Evolutionary conservation across 1,140 invertebrate genomes (phyloP).

Genomic region (Eufriesea mexicana): DNA sequence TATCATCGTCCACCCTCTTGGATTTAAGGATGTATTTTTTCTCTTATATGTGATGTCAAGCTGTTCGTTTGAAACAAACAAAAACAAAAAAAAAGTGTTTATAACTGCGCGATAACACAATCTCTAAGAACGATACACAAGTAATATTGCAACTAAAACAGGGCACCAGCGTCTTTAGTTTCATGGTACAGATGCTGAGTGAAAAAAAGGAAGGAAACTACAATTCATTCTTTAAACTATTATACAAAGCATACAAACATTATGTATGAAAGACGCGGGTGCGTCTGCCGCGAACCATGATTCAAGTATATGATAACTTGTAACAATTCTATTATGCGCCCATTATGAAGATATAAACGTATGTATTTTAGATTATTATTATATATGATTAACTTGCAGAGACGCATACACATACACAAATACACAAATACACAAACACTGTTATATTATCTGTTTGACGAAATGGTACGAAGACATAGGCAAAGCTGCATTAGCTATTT

Average conservation of each 20-base stretch:
- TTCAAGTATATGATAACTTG: conserved; percentile 69
- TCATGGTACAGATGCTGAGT: conserved; percentile 39
- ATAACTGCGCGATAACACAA: conserved; percentile 51
- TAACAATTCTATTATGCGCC: conserved; percentile 74
- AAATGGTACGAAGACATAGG: conserved; percentile 56
- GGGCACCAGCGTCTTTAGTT: conserved; percentile 59
- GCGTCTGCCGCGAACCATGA: conserved; percentile 56
- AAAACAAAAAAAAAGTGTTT: conserved; percentile 30
- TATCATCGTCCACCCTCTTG: conserved; percentile 28
- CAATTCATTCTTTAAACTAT: conserved; percentile 56
- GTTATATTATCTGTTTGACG: conserved; percentile 61
- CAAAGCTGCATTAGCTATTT: conserved; percentile 66
- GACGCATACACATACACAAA: conserved; percentile 62
- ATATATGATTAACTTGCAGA: conserved; percentile 74
- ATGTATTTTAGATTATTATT: conserved; percentile 82
- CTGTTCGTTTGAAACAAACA: conserved; percentile 43
- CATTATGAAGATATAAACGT: conserved; percentile 79
- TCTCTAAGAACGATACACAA: conserved; percentile 36
- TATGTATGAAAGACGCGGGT: conserved; percentile 47
- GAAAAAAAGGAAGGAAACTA: conserved; percentile 6
- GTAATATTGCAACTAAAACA: conserved; percentile 32
- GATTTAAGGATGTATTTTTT: conserved; percentile 36
- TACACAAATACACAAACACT: conserved; percentile 57
- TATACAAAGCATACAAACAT: conserved; percentile 54
- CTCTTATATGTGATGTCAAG: conserved; percentile 40